Evolutionary conservation across 2,888 invertebrate genomes (phyloP).

Genomic region (Drosophila kuntzei): DNA sequence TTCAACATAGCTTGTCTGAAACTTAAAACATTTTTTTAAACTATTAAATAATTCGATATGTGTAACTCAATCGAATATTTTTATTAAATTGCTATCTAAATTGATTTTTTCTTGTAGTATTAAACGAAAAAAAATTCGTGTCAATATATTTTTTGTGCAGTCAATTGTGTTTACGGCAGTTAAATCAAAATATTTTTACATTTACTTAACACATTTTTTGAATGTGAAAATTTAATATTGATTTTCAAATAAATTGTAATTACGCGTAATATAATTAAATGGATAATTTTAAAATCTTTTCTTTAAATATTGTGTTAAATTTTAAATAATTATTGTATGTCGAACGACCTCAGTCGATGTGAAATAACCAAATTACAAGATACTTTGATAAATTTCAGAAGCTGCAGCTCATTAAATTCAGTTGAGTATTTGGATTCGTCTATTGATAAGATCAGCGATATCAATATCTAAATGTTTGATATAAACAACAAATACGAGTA

Average conservation of each 20-base stretch:
- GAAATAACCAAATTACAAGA: too few species aligned
- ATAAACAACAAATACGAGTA: neutral
- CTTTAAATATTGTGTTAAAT: too few species aligned
- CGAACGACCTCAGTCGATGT: too few species aligned
- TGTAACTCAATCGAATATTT: neutral
- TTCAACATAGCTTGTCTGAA: too few species aligned
- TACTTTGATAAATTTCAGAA: neutral
- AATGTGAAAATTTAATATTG: neutral
- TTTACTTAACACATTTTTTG: neutral
- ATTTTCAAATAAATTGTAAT: too few species aligned
- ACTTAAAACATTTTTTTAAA: neutral
- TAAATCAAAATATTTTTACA: neutral
- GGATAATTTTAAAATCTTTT: too few species aligned
- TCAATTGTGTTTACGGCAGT: neutral
- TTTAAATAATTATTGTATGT: too few species aligned
- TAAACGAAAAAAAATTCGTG: neutral
- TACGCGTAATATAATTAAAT: too few species aligned
- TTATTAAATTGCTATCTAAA: neutral
- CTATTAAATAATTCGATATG: neutral
- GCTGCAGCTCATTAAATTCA: slow-evolving; percentile 1
- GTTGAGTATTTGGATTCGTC: neutral
- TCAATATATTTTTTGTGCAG: neutral
- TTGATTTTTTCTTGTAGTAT: neutral
- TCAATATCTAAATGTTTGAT: slow-evolving; percentile 5
- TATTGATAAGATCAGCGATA: slow-evolving; percentile 20